Evolutionary conservation across 2,888 invertebrate species (phyloP).

Genomic region (Dryocosmus kuriphilus): DNA sequence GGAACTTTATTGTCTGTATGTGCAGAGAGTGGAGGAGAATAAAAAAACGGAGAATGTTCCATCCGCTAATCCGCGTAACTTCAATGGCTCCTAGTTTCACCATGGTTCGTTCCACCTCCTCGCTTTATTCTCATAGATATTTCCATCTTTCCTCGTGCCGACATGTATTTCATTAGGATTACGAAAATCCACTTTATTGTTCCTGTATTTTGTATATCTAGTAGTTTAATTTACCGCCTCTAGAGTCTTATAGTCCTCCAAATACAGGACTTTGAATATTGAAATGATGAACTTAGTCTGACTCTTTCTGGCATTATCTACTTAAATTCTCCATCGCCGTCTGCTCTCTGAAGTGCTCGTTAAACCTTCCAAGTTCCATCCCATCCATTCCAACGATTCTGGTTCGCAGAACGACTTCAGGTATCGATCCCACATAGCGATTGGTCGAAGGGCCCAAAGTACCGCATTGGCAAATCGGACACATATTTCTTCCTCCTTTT

Average conservation of each 20-base stretch:
- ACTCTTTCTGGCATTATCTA: neutral
- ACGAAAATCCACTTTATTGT: slow-evolving; percentile 58
- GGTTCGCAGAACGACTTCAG: slow-evolving; percentile 1
- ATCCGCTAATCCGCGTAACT: slow-evolving; percentile 67
- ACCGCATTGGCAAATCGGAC: slow-evolving; percentile 2
- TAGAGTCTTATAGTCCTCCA: neutral
- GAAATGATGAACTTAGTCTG: neutral
- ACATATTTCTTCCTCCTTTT: neutral
- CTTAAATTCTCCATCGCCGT: neutral
- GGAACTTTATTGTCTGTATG: slow-evolving; percentile 34
- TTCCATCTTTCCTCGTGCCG: slow-evolving; percentile 59
- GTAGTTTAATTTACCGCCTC: neutral
- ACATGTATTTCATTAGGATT: slow-evolving; percentile 66
- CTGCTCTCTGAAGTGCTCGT: neutral
- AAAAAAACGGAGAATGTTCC: slow-evolving; percentile 49
- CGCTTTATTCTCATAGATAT: slow-evolving; percentile 62
- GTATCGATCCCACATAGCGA: neutral
- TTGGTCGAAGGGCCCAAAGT: neutral
- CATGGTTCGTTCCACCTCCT: slow-evolving; percentile 58
- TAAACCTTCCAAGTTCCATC: neutral
- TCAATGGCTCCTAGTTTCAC: slow-evolving; percentile 50
- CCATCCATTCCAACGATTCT: neutral
- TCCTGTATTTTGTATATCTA: slow-evolving; percentile 1
- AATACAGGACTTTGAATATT: neutral
- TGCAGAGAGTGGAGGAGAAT: slow-evolving; percentile 42